Evolutionary conservation across 64 coral and sea anemone genomes (phyloP), one percentile per base, ranked within the genome.

Genomic region (Hydrozoanthus tunicans): DNA sequence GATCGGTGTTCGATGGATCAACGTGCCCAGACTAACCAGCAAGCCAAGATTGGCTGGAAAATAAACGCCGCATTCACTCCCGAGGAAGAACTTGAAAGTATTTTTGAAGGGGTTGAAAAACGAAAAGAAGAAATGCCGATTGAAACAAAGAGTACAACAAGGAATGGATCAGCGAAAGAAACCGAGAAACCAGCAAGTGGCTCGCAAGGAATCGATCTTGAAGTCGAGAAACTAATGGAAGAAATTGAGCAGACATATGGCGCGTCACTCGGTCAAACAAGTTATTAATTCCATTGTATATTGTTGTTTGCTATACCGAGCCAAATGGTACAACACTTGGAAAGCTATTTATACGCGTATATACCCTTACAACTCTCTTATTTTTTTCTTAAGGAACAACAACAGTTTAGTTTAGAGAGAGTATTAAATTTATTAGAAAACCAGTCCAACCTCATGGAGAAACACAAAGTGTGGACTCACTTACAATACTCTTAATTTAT

Each of bases 51-150:
- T 26, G 58, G 25, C 61, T 81, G 58, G 56, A 25, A 81, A 81
- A 59, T 14, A 23, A 8, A 81, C 56, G 7, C 58, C 25, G 58
- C 79, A 24, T 60, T 4, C 27, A 53, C n/a, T 11, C n/a, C 79
- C 61, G 79, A 81, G 61, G 79, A 81, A 43, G 79, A 81, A 81
- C 53, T 81, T 26, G 79, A 81, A 81, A 26, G 58, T 17, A 81
- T 81, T 81, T 81, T 81, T 81, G 79, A 81, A 25, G 56, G 56
- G 26, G 79, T 62, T 9, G 79, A 81, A 10, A 81, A 62, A 43
- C 79, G 79, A 60, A 81, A 58, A 59, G 14, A 58, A 62, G 79
- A 81, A 81, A 27, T 81, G 79, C n/a, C 56, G 61, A 24, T 4
- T 81, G 71, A 74, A 74, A 9, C 51, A 6, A 74, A 74, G 51